A percentile compares a stretch with the other conserved stretches of the same genome.
Evolutionary conservation across 2,113 vertebrate genomes (phyloP).

Genomic region (Cyanoramphus novaezelandiae): DNA sequence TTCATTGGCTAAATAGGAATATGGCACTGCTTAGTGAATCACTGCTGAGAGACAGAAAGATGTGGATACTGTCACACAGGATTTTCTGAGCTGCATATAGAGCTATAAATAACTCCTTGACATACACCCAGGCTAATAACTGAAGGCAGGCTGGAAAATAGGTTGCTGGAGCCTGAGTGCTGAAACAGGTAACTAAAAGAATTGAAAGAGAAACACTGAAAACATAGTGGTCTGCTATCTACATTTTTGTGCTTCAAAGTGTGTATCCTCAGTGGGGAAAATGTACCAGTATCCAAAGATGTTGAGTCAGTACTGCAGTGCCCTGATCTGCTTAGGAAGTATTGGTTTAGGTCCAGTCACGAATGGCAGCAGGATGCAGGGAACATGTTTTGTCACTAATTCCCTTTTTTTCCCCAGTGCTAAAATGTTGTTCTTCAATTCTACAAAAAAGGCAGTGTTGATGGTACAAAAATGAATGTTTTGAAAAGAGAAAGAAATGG

Average conservation of each 20-base stretch:
- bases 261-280: neutral
- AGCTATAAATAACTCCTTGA: conserved; percentile 6
- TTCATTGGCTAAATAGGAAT: neutral
- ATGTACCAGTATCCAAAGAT: neutral
- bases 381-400: neutral
- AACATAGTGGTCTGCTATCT: neutral
- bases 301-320: neutral
- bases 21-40: neutral
- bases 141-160: neutral
- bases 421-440: neutral
- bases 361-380: neutral
- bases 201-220: neutral
- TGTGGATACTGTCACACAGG: neutral
- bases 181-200: neutral
- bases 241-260: neutral
- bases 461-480: neutral
- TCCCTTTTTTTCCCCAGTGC: neutral
- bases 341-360: neutral
- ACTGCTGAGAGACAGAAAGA: neutral
- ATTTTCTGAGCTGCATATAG: neutral
- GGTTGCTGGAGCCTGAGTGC: neutral
- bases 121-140: neutral
- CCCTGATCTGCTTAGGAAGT: neutral
- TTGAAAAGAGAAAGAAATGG: neutral
- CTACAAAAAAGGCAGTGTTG: neutral